Conservation (phyloP, 2,113 vertebrate genomes). For the Polypterus bichir region DNA sequence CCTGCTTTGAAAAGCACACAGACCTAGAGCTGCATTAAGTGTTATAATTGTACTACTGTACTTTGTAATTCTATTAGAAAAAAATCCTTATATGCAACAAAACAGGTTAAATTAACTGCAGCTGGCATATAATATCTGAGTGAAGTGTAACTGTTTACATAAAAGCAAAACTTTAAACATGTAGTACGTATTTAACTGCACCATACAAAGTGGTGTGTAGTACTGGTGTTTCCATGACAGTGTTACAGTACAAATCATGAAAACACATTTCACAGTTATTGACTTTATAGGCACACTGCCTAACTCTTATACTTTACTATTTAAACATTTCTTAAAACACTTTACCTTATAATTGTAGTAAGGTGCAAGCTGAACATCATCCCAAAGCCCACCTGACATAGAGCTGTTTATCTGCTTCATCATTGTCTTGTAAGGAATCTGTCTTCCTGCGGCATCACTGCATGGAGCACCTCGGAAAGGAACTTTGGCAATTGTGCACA, state of each 20-base stretch:
- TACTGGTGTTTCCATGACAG: background rate
- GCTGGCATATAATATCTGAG: too few species aligned
- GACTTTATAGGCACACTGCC: background rate
- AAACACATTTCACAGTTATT: background rate
- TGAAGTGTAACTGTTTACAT: too few species aligned
- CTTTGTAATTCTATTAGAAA: too few species aligned
- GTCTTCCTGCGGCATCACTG: slow-evolving; percentile 73
- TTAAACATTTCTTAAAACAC: background rate
- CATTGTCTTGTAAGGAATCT: slow-evolving; percentile 64
- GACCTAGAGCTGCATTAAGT: too few species aligned
- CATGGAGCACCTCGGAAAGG: slow-evolving; percentile 82
- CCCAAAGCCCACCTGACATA: slow-evolving; percentile 68
- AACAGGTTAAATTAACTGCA: too few species aligned
- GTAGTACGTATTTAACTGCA: too few species aligned
- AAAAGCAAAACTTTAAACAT: too few species aligned
- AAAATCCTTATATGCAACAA: too few species aligned
- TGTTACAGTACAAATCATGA: background rate
- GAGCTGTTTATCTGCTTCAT: slow-evolving; percentile 72
- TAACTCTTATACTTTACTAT: background rate
- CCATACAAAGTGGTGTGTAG: too few species aligned
- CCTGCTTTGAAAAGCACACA: too few species aligned
- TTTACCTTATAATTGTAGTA: slow-evolving; percentile 70
- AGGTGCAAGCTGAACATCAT: slow-evolving; percentile 62
- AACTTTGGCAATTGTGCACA: slow-evolving; percentile 62
- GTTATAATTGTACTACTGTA: too few species aligned